Base-by-base conservation (phyloP, 2,797 vertebrate genomes). In the Enoplosus armatus region DNA sequence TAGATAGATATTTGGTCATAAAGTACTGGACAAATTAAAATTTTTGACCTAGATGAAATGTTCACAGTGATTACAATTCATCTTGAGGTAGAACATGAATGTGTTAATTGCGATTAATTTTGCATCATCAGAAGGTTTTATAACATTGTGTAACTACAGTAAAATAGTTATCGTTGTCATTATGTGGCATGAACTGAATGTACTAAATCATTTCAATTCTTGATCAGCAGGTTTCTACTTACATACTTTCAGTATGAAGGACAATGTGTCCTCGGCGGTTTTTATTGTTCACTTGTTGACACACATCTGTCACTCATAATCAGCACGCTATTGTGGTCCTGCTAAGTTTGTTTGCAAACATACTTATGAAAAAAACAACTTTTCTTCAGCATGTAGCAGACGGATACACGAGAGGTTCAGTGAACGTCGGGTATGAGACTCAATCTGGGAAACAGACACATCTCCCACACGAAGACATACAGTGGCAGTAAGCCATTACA, bases 141-240 rank as follows among this genome's bases (percentile, higher is more conserved):
- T n/a, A n/a, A n/a, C n/a, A 39, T 15, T 27, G 15, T 6, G 6
- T 35, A 29, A 15, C 27, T 31, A 8, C 20, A 54, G 0, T 9
- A 61, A 35, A 31, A 31, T 1, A 8, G 22, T 6, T 54, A 8
- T 5, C 29, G 54, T 39, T 35, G 35, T 3, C 11, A 33, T 41
- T 33, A 24, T 31, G 18, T 50, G 41, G 1, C 50, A 29, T 24
- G 8, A 24, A 3, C n/a, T 33, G 0, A 41, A 35, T 18, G 5
- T 48, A 22, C 9, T 50, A 3, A 4, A 35, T 15, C 5, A 37
- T 55, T 55, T 26, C 0, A 0, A 43, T 15, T 64, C 29, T 62
- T 47, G 64, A 73, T 79, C 39, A 51, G 16, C 73, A 68, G 56
- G 62, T 75, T 77, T 78, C 15, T 18, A 7, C 16, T 45, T 43